Evolutionary conservation across 2,113 vertebrate genomes (phyloP), one percentile per base, ranked within the genome.

Genomic region (Limanda limanda): DNA sequence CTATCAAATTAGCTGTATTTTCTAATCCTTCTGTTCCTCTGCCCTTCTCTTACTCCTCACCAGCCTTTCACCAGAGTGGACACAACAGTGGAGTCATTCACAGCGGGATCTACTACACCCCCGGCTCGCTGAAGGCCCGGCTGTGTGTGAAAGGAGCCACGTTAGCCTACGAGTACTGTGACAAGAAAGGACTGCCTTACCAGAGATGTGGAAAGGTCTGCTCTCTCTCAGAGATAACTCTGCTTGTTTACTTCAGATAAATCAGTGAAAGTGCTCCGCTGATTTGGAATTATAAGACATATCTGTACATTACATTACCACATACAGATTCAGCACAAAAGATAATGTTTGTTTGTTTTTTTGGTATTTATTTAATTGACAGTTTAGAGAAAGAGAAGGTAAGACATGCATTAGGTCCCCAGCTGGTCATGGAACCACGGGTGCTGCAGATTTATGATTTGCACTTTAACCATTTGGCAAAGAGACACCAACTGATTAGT

Each of bases 51-150:
- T 69, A 14, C 56, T 3, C 0, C 35, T 61, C 69, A 13, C 56
- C 75, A 99, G 98, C 98, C 74, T 1, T 83, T 4, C 98, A 99
- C 79, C 98, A 99, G 92, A 98, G 96, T 12, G 97, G 98, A 8
- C 97, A 95, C 82, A 99, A 99, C 95, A 99, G 98, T 24, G 98
- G 98, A 0, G 98, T 99, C 75, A 97, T 99, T 90, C 98, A 99
- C 94, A 99, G 97, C 4, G 98, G 98, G 3, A 97, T 99, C 87
- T 99, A 99, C 91, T 99, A 99, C 94, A 97, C 93, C 0, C 98
- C 98, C 0, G 98, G 96, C 0, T 99, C 98, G 13, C 95, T 99
- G 81, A 99, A 99, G 88, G 98, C 98, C 27, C 96, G 93, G 27
- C 93, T 99, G 56, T 99, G 98, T 71, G 97, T 98, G 72, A 92